These are phyloP conservation scores for Tachycineta bicolor DNA, from an alignment of 2,113 vertebrate genomes.

Conservation along the genomic window DNA sequence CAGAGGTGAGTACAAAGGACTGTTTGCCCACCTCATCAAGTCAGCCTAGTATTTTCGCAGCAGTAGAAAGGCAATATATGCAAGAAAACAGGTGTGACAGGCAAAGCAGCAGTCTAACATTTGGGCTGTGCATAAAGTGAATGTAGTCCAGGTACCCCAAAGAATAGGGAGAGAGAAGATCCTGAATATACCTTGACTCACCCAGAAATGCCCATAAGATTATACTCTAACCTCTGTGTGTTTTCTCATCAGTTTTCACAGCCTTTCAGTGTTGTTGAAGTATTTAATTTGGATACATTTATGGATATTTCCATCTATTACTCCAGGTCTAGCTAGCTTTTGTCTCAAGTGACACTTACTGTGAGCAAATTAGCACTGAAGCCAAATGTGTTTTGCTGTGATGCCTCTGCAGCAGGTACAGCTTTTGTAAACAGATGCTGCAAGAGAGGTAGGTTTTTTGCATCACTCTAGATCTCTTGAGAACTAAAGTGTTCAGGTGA, in stretches of 20 bases:
- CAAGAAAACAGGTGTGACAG: neutral
- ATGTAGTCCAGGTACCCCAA: neutral
- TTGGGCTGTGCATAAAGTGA: neutral
- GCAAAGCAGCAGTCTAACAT: neutral
- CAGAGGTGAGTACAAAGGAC: neutral
- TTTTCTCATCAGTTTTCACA: neutral
- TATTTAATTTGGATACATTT: neutral
- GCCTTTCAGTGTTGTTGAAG: neutral
- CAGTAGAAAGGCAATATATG: neutral
- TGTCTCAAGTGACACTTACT: constrained; percentile 13
- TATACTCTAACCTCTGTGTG: neutral
- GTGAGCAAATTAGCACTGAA: constrained; percentile 17
- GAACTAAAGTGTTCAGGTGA: constrained; percentile 11
- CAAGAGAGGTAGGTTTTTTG: constrained; percentile 37
- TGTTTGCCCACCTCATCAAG: neutral
- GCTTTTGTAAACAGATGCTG: constrained; percentile 57
- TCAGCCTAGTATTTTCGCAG: neutral
- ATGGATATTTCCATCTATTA: neutral
- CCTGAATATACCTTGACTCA: neutral
- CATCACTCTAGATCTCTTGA: constrained; percentile 61
- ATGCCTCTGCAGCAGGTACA: constrained; percentile 22
- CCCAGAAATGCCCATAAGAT: neutral
- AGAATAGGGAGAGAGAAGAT: neutral
- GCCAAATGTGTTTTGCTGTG: constrained; percentile 7
- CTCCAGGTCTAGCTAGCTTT: constrained; percentile 3